Base-by-base conservation (phyloP, 1,140 invertebrate species). In the Sipha flava region DNA sequence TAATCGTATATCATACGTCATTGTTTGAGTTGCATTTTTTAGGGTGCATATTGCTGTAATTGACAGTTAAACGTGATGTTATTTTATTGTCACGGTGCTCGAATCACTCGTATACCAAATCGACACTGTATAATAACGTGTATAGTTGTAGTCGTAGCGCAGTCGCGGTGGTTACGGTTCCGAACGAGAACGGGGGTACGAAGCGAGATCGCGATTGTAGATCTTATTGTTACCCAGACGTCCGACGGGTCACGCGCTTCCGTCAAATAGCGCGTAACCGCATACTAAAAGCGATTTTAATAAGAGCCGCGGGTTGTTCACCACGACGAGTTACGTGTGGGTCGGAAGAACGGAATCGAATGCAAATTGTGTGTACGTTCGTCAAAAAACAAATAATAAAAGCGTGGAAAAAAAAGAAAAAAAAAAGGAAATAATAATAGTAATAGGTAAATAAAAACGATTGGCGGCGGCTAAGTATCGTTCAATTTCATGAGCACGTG, bases 181-280 rank as follows among this genome's bases (percentile, higher is more conserved):
- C 34, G 14, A 14, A 43, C 16, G 64, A 66, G 16, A 14, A 21
- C 64, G 18, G 21, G n/a, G n/a, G n/a, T 23, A 14, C 21, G 18
- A 66, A 9, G 45, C 26, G 47, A 45, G 16, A 72, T 72, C 68
- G 43, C 68, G 43, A 49, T 72, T 18, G 16, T 10, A 34, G 31
- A 75, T 37, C 18, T 29, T 75, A 54, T 75, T 34, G 47, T 75
- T 54, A 34, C 29, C 34, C 26, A 34, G 49, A 21, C 64, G 26
- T 66, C 64, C 72, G 72, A 18, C 29, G 26, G 47, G 49, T 54
- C 70, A 75, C 72, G 72, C 47, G 72, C 72, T 29, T 10, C 31
- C n/a, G 49, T 54, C 70, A 73, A 73, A 73, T 75, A 54, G 72
- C 72, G 72, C 72, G 72, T 75, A 54, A 75, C 70, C 26, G 57